Base-by-base conservation (phyloP, 2,113 vertebrate genomes). In the Numenius arquata region DNA sequence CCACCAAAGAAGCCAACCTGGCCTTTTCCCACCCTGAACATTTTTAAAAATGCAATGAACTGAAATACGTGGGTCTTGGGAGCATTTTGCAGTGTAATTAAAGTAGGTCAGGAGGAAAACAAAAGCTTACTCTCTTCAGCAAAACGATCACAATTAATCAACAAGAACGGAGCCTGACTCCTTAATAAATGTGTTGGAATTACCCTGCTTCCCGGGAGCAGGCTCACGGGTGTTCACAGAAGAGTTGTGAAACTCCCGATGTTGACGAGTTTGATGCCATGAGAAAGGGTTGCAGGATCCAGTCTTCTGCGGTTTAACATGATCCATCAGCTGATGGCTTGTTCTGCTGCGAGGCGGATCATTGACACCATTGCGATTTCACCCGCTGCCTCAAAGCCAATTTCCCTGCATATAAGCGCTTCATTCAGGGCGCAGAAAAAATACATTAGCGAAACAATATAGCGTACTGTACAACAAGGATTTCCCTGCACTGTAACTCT, bases 401-500 rank as follows among this genome's bases (percentile, higher is more conserved):
- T 95, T 95, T 95, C 72, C 73, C 93, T 93, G 93, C 80, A 8
- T 85, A 95, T 96, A 96, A 97, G 90, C 0, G 5, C 91, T 74
- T 76, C 93, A 95, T 96, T 97, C 96, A 96, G 87, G 78, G 92
- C 77, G 25, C 65, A 85, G 90, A 91, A 90, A 97, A 97, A 97
- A 93, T 48, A 61, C 76, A 94, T 95, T 90, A 93, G 94, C 16
- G 93, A 95, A 95, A 96, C 90, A 91, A 86, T 95, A 93, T 93
- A 95, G 93, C 22, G 7, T 93, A 95, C 95, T 97, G 97, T 97
- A 95, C 86, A 93, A 97, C 94, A 96, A 96, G 97, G 95, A 87
- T 94, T 97, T 94, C 83, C 89, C 88, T 96, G 73, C 93, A 87
- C 97, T 95, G 94, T 95, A 95, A 96, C 96, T 91, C 75, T 83